Base-by-base conservation (phyloP, 2,113 vertebrate species). In the Gymnocephalus cernua region DNA sequence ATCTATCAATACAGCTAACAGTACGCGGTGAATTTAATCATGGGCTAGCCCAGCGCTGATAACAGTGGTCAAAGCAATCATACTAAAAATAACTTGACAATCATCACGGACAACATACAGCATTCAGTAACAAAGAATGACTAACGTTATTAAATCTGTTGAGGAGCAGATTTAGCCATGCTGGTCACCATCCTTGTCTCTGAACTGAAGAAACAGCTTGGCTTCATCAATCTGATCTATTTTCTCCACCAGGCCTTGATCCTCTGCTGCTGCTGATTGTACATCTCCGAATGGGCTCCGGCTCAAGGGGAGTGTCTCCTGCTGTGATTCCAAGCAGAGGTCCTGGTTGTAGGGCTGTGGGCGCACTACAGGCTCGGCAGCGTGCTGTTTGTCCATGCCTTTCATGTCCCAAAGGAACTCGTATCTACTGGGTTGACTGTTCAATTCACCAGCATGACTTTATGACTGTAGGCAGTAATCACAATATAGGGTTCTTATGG, bases 181-280 rank as follows among this genome's bases (percentile, higher is more conserved):
- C 25, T 83, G 71, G 62, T 89, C 74, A 63, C 50, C 77, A 62
- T 74, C 70, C 72, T 58, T 80, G 72, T 82, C 67, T 84, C 53
- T 32, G 77, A 85, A 80, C 54, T 79, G 2, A 74, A 87, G 53
- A 81, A 88, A 80, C 79, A 90, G 83, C 75, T 89, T 89, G 82
- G 64, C 65, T 87, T 89, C 79, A 89, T 87, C 87, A 88, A 86
- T 90, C 84, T 77, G 44, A 83, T 89, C 63, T 86, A 75, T 85
- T 87, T 86, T 86, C 58, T 81, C 76, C 72, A 70, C 35, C 15
- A 74, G 68, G 79, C 86, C 88, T 88, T 91, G 88, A 91, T 91
- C 80, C 66, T 89, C 63, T 59, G 50, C 80, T 86, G 83, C 80
- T 70, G 86, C 83, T 77, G 61, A 88, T 73, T 86, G 68, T 80